Evolutionary conservation across 2,888 invertebrate genomes (phyloP), one percentile per base, ranked within the genome.

Genomic region (Watsonalla binaria): DNA sequence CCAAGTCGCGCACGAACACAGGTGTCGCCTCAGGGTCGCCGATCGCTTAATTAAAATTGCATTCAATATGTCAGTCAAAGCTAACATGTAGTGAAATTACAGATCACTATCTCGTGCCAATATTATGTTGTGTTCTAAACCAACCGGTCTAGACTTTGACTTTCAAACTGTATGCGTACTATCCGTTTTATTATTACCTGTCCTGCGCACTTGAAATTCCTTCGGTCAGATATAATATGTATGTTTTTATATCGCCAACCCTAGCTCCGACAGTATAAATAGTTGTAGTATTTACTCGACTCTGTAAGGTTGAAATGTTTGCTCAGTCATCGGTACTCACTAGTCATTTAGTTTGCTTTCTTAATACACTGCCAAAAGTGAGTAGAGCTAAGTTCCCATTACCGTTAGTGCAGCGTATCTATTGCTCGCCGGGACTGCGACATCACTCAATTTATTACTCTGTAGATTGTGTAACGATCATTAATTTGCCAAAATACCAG

Each of bases 401-500:
- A 53, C 60, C 59, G 57, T 62, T 64, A 56, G 45, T 45, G 53
- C 57, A 53, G 55, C 61, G 59, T 61, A 62, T 60, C 57, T 56
- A 61, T 52, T 55, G 62, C 50, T 46, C 61, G 33, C 58, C 52
- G 39, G 55, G 37, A 52, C n/a, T 54, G 45, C 51, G 54, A 55
- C 49, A 47, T 50, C 42, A 59, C 57, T 58, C 55, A 60, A 65
- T 66, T 65, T 62, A 61, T 60, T 66, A 62, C 62, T 66, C 67
- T 69, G 59, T 68, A 70, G 65, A 70, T 68, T 68, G 67, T 68
- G 73, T 68, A 67, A 67, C 63, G 62, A 62, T 67, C 69, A 76
- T 78, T 76, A 74, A 75, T 77, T 82, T 69, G 72, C 75, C 74
- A 76, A 79, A 75, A 76, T 71, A 70, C 61, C 71, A 72, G 63